Percentiles rank a stretch among this genome's conserved stretches.
Evolutionary conservation across 2,113 vertebrate species (phyloP).

Genomic region (Trichomycterus rosablanca): DNA sequence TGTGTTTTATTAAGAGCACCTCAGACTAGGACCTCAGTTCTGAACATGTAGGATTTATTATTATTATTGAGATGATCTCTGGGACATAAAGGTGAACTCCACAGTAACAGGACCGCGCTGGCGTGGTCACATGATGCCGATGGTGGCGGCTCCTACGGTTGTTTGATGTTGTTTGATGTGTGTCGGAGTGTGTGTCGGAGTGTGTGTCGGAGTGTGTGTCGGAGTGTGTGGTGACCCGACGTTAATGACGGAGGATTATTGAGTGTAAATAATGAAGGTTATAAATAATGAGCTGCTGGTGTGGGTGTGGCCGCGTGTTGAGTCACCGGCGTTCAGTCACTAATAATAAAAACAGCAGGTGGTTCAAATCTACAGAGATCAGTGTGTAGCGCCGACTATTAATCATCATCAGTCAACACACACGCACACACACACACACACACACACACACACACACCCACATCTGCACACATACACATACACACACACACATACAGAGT

Average conservation of each 20-base stretch:
- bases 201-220: no score
- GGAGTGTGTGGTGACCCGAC: not conserved
- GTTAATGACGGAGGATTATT: not conserved
- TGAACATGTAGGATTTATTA: no score
- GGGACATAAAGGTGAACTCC: no score
- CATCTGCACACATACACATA: conserved; percentile 1
- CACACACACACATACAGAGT: conserved; percentile 2
- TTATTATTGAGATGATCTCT: no score
- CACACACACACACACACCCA: conserved; percentile 1
- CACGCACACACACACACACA: conserved; percentile 22
- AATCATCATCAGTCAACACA: no score
- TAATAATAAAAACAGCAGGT: conserved; percentile 4
- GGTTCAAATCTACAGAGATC: not conserved
- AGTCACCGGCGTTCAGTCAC: not conserved
- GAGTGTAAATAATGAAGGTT: not conserved
- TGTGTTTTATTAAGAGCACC: no score
- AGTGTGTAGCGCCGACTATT: conserved; percentile 8
- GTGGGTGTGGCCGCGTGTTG: not conserved
- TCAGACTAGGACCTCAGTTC: no score
- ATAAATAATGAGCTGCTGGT: not conserved
- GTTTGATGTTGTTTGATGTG: no score
- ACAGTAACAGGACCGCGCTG: no score
- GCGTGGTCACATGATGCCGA: no score
- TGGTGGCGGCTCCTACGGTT: no score
- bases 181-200: not conserved